Base-by-base conservation (phyloP, 2,113 vertebrate species). In the Aegithalos caudatus region DNA sequence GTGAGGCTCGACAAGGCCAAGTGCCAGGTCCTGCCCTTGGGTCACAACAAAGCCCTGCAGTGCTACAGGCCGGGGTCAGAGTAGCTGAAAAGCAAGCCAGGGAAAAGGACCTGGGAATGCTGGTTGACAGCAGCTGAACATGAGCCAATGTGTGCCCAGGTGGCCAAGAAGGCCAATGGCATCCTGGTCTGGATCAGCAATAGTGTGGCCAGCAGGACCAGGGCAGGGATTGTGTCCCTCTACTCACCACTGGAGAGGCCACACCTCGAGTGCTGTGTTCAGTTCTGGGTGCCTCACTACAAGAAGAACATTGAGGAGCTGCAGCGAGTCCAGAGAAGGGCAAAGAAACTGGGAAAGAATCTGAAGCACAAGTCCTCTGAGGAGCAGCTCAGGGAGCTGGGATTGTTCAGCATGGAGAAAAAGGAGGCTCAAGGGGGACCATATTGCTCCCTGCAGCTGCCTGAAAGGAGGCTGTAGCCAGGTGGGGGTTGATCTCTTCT, bases 201-300 rank as follows among this genome's bases (percentile, higher is more conserved):
- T 1, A 21, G 9, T 31, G 38, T 60, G 61, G 10, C 14, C 47
- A 82, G 70, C 47, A 61, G 62, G 21, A 28, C 1, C 40, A 69
- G n/a, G 33, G 11, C 28, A 31, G n/a, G 0, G n/a, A 40, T 14
- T 54, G 35, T 19, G 14, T 10, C 17, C 11, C n/a, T 76, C 29
- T 1, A 9, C 29, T 47, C 4, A 0, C 54, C 40, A n/a, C 8
- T 69, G 40, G 18, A 48, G 54, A 61, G 62, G 31, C 9, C 1
- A 1, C 6, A 35, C 7, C n/a, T 54, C 0, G 1, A 47, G 11
- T 31, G 1, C 62, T 48, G 17, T 54, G 22, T 76, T 14, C 48
- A 69, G 25, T 0, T 15, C 23, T 76, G 73, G 24, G 20, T 10
- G 15, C 1, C 1, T 54, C n/a, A 76, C 4, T 48, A 6, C 27